Evolutionary conservation across 2,888 invertebrate genomes (phyloP).

Genomic region (Magallana nippona): DNA sequence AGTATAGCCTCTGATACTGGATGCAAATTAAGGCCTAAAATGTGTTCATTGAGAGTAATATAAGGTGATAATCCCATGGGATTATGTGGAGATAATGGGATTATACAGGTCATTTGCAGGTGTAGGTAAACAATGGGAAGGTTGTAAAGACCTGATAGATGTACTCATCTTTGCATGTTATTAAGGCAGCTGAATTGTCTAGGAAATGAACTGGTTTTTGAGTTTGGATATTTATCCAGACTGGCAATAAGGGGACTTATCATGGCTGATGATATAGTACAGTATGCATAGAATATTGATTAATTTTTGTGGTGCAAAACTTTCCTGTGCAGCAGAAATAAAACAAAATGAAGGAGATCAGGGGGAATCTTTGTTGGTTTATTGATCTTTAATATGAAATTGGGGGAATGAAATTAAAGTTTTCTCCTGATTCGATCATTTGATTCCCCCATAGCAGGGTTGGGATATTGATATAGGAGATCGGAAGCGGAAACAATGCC

Average conservation of each 20-base stretch:
- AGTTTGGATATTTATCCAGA: no score
- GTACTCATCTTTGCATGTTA: not conserved
- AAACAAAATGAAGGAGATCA: not conserved
- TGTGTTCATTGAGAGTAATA: not conserved
- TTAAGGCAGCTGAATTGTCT: not conserved
- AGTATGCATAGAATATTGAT: conserved; percentile 16
- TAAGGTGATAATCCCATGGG: not conserved
- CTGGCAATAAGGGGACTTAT: not conserved
- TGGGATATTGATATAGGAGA: not conserved
- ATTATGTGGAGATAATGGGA: not conserved
- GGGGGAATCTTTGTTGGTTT: not conserved
- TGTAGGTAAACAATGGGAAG: not conserved
- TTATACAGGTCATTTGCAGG: not conserved
- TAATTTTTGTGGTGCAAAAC: not conserved
- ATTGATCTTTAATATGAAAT: conserved; percentile 15
- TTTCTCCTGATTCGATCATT: not conserved
- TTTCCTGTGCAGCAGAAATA: not conserved
- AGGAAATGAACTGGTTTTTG: no score
- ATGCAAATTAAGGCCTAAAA: not conserved
- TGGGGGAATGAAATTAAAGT: not conserved
- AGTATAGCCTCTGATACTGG: no score
- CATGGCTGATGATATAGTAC: not conserved
- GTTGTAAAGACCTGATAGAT: not conserved
- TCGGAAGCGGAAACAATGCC: not conserved
- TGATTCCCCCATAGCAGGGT: not conserved